Conservation (phyloP, 2,113 vertebrate genomes). For the Varanus salvator region DNA sequence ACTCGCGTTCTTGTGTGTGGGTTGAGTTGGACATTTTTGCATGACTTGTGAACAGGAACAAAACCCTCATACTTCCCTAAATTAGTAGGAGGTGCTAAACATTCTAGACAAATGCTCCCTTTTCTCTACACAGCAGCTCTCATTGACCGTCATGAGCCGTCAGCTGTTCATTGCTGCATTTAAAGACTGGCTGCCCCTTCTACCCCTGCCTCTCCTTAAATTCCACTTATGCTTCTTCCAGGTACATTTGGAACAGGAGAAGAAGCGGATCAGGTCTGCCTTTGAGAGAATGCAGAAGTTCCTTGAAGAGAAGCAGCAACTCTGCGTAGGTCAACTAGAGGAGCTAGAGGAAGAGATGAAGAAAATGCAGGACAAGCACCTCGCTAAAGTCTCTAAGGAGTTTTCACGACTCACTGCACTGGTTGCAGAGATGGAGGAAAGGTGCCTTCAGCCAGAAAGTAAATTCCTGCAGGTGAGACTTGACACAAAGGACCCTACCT, state of each 20-base stretch:
- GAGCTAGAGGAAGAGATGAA: not conserved
- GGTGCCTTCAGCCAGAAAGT: not conserved
- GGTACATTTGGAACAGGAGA: not conserved
- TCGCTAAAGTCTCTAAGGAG: not conserved
- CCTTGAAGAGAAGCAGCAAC: not conserved
- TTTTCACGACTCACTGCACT: not conserved
- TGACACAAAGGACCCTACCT: too few relatives aligned
- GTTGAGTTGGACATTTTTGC: too few relatives aligned
- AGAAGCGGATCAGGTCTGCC: not conserved
- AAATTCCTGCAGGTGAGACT: slow-evolving; percentile 1
- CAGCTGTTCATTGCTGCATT: too few relatives aligned
- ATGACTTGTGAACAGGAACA: too few relatives aligned
- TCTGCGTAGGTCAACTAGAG: not conserved
- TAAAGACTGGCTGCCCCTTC: too few relatives aligned
- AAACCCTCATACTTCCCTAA: too few relatives aligned
- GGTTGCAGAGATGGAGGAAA: not conserved
- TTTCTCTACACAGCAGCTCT: too few relatives aligned
- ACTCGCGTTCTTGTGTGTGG: too few relatives aligned
- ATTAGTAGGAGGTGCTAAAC: too few relatives aligned
- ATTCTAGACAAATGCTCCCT: too few relatives aligned
- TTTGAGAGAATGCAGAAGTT: not conserved
- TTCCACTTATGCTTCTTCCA: not conserved
- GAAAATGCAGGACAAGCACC: not conserved
- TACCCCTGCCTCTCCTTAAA: too few relatives aligned
- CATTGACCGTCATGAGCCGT: too few relatives aligned